Evolutionary conservation across 2,113 vertebrate genomes (phyloP), one percentile per base, ranked within the genome.

Genomic region (Pteropus alecto): DNA sequence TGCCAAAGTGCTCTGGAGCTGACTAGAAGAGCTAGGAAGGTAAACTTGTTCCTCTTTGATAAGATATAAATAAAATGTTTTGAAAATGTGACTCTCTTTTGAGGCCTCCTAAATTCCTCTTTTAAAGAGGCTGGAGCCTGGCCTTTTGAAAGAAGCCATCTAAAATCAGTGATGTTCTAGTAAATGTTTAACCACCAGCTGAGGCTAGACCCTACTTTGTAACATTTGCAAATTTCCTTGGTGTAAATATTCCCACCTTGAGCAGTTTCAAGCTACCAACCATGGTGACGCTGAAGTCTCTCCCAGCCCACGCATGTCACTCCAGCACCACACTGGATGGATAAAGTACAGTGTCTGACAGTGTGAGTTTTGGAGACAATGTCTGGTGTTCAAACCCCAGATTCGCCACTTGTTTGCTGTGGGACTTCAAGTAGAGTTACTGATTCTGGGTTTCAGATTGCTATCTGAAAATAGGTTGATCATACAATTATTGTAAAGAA

Each of bases 301-400:
- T 65, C 65, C 19, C 22, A 58, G 28, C n/a, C 7, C 11, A 0
- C 0, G 9, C 16, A 33, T 35, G 6, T 16, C 4, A 0, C n/a
- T 35, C 46, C 22, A 48, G 21, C 24, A 12, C 14, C 58, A 14
- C 38, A 6, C 33, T 2, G 28, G 15, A 33, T 1, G n/a, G 15
- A 33, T 41, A 1, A 46, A 67, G 56, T 14, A 19, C 6, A 1
- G 10, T 19, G 30, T 76, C 41, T 30, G 19, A 5, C 12, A 58
- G 7, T 19, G 0, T 6, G 0, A 24, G 9, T 22, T 90, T 60
- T 60, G 7, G 54, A 38, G 71, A 51, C 24, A 30, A 1, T 5
- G 3, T 6, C 6, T 2, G 9, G 2, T 9, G 35, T 7, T 35
- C 14, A 7, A 22, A 13, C 54, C 33, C 7, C 46, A 60, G 41